These are phyloP conservation scores for Atherinomorus stipes DNA, from an alignment of 2,113 vertebrate genomes.

Conservation along the genomic window DNA sequence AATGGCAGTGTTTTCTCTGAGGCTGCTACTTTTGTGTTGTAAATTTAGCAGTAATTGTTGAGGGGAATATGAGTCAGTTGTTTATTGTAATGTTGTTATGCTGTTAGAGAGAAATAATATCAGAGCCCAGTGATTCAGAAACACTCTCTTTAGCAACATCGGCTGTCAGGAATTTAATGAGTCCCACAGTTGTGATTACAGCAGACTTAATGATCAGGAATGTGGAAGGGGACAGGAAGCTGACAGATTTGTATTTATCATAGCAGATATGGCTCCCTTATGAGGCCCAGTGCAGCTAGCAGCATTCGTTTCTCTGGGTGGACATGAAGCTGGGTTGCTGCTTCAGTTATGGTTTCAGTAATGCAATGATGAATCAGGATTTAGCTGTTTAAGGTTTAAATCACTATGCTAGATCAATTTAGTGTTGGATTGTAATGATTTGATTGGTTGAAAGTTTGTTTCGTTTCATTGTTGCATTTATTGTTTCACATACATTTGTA, in stretches of 20 bases:
- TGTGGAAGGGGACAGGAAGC: slow-evolving; percentile 63
- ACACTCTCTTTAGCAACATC: slow-evolving; percentile 64
- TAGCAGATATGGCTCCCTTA: slow-evolving; percentile 59
- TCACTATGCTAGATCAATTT: slow-evolving; percentile 24
- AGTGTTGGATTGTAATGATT: slow-evolving; percentile 17
- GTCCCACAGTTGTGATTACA: slow-evolving; percentile 78
- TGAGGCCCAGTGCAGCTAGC: slow-evolving; percentile 38
- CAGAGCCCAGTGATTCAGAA: slow-evolving; percentile 75
- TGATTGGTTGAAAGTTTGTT: slow-evolving; percentile 22
- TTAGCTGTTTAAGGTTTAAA: slow-evolving; percentile 21
- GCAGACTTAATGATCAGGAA: slow-evolving; percentile 72
- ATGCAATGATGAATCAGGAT: slow-evolving; percentile 19
- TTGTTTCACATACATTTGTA: slow-evolving; percentile 1
- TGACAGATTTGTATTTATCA: slow-evolving; percentile 77
- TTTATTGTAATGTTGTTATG: slow-evolving; percentile 64
- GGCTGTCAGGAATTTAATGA: slow-evolving; percentile 77
- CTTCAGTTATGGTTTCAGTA: slow-evolving; percentile 48
- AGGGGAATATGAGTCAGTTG: slow-evolving; percentile 53
- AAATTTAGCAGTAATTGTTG: slow-evolving; percentile 42
- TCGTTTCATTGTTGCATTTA: not conserved
- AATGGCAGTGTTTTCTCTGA: slow-evolving; percentile 34
- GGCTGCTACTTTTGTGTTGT: slow-evolving; percentile 45
- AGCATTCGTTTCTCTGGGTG: slow-evolving; percentile 33
- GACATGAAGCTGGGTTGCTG: slow-evolving; percentile 36
- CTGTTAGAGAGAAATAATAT: slow-evolving; percentile 71